Percentiles rank a stretch among this genome's conserved stretches.
Evolutionary conservation across 2,888 invertebrate species (phyloP).

Genomic region (Heliconius charithonia): DNA sequence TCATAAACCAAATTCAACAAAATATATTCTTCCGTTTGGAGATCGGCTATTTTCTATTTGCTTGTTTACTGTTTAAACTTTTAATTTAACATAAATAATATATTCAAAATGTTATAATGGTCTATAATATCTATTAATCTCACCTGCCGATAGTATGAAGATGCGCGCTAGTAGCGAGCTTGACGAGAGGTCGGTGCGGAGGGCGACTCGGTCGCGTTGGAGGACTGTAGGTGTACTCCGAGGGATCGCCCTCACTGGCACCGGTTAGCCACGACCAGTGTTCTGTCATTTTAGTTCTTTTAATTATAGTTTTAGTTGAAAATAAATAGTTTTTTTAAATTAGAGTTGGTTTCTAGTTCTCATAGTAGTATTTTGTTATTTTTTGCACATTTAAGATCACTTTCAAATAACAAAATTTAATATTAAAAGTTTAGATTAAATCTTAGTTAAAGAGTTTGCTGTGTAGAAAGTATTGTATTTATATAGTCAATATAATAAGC

Average conservation of each 20-base stretch:
- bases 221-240: constrained; percentile 79
- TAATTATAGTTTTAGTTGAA: constrained; percentile 28
- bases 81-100: too few species aligned
- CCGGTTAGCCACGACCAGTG: constrained; percentile 81
- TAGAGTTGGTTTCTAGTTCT: background rate
- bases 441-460: background rate
- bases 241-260: constrained; percentile 55
- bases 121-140: constrained; percentile 50
- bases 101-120: too few species aligned
- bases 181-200: constrained; percentile 76
- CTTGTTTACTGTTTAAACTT: too few species aligned
- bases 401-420: background rate
- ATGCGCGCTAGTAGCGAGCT: constrained; percentile 76
- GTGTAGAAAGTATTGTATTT: background rate
- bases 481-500: background rate
- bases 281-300: constrained; percentile 63
- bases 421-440: too few species aligned
- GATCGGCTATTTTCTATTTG: too few species aligned
- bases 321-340: background rate
- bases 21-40: too few species aligned
- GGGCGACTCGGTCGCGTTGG: constrained; percentile 72
- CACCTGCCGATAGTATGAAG: constrained; percentile 77
- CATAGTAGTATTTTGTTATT: background rate
- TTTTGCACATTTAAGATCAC: background rate
- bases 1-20: too few species aligned